A percentile compares a stretch with the other conserved stretches of the same genome.
Conservation (phyloP, 2,888 invertebrate genomes). For the Teleiodes luculella region DNA sequence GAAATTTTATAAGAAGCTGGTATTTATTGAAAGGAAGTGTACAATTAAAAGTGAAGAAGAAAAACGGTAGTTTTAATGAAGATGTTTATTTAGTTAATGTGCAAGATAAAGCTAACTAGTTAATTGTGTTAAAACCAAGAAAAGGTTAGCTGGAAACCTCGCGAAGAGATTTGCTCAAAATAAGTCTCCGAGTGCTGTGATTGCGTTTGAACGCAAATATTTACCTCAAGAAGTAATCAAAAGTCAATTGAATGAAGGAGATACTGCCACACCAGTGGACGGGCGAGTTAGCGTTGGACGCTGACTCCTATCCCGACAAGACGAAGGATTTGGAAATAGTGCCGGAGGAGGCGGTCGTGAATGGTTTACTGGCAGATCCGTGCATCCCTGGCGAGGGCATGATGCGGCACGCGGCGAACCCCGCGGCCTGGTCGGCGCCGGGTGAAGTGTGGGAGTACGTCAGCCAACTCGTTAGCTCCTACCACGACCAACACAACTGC, state of each 20-base stretch:
- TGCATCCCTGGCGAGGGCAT: slow-evolving; percentile 60
- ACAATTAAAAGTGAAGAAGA: too few relatives aligned
- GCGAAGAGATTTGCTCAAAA: background rate
- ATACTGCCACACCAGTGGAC: slow-evolving; percentile 13
- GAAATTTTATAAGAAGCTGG: too few relatives aligned
- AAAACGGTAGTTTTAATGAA: background rate
- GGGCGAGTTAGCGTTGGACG: slow-evolving; percentile 7
- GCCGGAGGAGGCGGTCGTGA: slow-evolving; percentile 26
- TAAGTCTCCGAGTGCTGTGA: background rate
- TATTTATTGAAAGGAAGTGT: too few relatives aligned
- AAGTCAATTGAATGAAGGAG: background rate
- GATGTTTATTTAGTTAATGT: too few relatives aligned
- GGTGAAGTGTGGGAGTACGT: slow-evolving; percentile 84
- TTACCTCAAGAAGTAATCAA: background rate
- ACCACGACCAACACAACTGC: slow-evolving; percentile 75
- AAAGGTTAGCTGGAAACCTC: slow-evolving; percentile 15
- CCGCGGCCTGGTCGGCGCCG: slow-evolving; percentile 73
- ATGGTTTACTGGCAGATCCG: slow-evolving; percentile 30
- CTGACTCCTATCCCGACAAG: slow-evolving; percentile 27
- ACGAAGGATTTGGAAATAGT: slow-evolving; percentile 24
- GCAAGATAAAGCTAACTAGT: background rate
- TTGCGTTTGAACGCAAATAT: background rate
- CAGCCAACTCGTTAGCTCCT: slow-evolving; percentile 81
- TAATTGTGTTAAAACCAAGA: background rate
- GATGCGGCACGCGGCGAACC: slow-evolving; percentile 71